Evolutionary conservation across 2,888 invertebrate species (phyloP).

Genomic region (Beris chalybata): DNA sequence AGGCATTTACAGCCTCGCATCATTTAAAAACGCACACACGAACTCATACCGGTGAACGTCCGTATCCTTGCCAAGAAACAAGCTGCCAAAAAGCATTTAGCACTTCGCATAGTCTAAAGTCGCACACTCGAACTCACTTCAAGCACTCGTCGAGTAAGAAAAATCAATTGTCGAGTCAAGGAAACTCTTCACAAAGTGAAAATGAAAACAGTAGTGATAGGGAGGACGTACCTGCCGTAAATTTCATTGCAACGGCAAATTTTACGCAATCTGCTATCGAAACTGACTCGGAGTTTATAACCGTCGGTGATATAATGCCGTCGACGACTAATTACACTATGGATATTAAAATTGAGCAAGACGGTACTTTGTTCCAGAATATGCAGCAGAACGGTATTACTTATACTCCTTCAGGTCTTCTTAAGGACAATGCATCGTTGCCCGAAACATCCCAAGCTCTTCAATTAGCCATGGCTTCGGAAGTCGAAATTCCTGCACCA

Average conservation of each 20-base stretch:
- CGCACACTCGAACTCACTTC: constrained; percentile 77
- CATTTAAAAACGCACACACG: constrained; percentile 89
- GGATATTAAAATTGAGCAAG: neutral
- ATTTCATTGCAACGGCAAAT: constrained; percentile 27
- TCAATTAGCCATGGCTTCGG: constrained; percentile 72
- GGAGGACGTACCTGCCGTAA: neutral
- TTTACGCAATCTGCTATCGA: constrained; percentile 26
- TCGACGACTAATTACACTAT: neutral
- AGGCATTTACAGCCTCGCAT: constrained; percentile 91
- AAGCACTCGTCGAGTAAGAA: constrained; percentile 46
- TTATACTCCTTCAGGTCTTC: neutral
- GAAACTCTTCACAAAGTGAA: constrained; percentile 12
- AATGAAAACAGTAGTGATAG: constrained; percentile 20
- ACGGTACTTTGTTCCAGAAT: neutral
- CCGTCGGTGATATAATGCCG: constrained; percentile 26
- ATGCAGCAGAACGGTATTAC: neutral
- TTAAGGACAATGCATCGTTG: neutral
- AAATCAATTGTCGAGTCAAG: constrained; percentile 28
- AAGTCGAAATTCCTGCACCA: constrained; percentile 72
- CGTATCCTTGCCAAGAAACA: constrained; percentile 71
- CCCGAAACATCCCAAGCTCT: constrained; percentile 63
- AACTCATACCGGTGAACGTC: constrained; percentile 72
- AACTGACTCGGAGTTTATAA: constrained; percentile 26
- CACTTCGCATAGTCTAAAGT: constrained; percentile 80
- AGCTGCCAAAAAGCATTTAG: constrained; percentile 79